These are phyloP conservation scores for Eugnorisma glareosa DNA, from an alignment of 2,888 invertebrate genomes.

Conservation along the genomic window DNA sequence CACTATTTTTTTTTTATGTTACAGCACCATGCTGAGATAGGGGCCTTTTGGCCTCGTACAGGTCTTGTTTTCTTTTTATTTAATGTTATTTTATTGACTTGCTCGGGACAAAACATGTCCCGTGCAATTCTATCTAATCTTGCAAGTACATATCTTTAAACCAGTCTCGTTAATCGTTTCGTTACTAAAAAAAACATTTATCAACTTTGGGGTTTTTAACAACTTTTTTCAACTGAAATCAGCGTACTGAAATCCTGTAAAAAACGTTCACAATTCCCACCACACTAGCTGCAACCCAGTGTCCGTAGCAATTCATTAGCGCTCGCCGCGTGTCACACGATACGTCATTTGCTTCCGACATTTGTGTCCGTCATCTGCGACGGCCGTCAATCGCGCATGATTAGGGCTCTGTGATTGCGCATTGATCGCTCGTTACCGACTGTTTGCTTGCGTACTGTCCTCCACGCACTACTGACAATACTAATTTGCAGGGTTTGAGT, in stretches of 20 bases:
- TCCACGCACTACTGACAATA: conserved; percentile 52
- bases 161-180: not conserved
- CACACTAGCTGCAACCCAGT: conserved; percentile 27
- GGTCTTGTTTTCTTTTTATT: no score
- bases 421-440: conserved; percentile 75
- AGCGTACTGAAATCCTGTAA: not conserved
- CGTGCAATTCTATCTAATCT: not conserved
- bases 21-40: no score
- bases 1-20: no score
- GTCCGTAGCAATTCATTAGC: conserved; percentile 75
- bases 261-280: conserved; percentile 17
- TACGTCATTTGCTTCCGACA: conserved; percentile 73
- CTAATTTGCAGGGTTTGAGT: conserved; percentile 50
- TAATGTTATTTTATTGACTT: not conserved
- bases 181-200: not conserved
- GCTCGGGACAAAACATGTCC: no score
- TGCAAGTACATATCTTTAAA: not conserved
- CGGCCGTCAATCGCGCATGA: conserved; percentile 79
- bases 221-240: not conserved
- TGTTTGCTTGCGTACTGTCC: conserved; percentile 58
- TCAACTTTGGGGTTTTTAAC: no score
- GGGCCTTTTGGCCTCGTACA: no score
- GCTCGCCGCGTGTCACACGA: conserved; percentile 65
- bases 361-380: conserved; percentile 72
- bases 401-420: conserved; percentile 82